Evolutionary conservation across 2,797 vertebrate genomes (phyloP).

Genomic region (Carcharodon carcharias): DNA sequence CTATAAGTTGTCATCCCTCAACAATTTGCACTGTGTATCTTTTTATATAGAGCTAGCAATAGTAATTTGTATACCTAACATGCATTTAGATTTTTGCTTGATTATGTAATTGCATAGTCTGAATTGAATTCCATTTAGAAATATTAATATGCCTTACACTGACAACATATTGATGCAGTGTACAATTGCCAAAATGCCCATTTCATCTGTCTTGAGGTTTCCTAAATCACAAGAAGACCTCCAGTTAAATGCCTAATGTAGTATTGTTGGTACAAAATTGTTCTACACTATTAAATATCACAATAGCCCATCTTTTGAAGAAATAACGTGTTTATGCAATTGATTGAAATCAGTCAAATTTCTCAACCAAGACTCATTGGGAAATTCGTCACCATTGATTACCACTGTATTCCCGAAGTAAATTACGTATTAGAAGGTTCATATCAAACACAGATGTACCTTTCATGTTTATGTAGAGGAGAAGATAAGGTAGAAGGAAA

Average conservation of each 20-base stretch:
- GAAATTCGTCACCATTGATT: no score
- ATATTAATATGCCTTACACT: not conserved
- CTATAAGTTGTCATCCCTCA: not conserved
- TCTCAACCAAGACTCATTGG: not conserved
- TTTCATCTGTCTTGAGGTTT: not conserved
- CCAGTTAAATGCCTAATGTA: not conserved
- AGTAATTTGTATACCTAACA: not conserved
- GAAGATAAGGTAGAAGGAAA: not conserved
- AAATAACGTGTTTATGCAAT: not conserved
- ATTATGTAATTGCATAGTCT: conserved; percentile 11
- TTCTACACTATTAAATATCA: not conserved
- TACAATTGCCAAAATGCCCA: not conserved
- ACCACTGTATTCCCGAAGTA: not conserved
- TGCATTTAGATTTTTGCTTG: not conserved
- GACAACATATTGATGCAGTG: conserved; percentile 10
- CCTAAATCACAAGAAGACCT: not conserved
- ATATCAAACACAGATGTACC: not conserved
- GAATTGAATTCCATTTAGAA: not conserved
- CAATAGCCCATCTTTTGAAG: not conserved
- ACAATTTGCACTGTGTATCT: not conserved
- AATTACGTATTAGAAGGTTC: not conserved
- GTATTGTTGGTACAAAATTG: not conserved
- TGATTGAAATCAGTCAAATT: not conserved
- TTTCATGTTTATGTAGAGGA: not conserved
- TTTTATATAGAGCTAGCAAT: not conserved